Conservation (phyloP, 2,113 vertebrate genomes). For the Phalacrocorax brasilianus region DNA sequence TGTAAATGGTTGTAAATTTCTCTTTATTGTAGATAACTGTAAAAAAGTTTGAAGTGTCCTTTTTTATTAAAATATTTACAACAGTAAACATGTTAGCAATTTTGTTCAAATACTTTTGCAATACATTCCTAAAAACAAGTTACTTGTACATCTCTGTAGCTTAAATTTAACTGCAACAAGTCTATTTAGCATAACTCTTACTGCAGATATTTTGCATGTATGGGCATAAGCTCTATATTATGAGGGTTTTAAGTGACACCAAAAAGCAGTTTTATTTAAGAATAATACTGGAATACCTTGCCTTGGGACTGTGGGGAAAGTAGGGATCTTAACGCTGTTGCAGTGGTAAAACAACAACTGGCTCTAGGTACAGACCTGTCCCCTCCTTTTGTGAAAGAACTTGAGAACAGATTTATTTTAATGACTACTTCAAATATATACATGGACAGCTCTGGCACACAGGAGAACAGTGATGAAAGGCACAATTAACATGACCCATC, state of each 20-base stretch:
- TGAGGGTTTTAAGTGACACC: conserved; percentile 17
- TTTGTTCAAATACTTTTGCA: conserved; percentile 55
- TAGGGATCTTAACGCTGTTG: background rate
- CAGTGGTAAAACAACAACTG: background rate
- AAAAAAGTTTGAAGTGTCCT: conserved; percentile 59
- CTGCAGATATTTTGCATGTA: conserved; percentile 23
- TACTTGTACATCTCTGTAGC: conserved; percentile 70
- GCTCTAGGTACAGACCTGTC: background rate
- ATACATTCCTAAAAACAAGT: conserved; percentile 72
- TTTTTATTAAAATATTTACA: conserved; percentile 70
- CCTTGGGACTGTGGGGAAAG: background rate
- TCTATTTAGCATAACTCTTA: conserved; percentile 35
- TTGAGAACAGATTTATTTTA: background rate
- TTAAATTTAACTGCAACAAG: conserved; percentile 67
- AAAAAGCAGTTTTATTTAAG: background rate
- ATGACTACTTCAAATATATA: conserved; percentile 81
- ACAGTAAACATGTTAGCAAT: conserved; percentile 62
- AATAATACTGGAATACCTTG: background rate
- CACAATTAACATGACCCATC: conserved; percentile 81
- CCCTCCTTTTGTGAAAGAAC: background rate
- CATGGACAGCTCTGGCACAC: conserved; percentile 76
- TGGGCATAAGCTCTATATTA: conserved; percentile 37
- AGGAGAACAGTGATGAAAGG: conserved; percentile 86
- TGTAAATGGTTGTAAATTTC: conserved; percentile 74
- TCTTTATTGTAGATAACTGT: conserved; percentile 74